These are phyloP conservation scores for Syndactyla subalaris DNA, from an alignment of 2,797 vertebrate species.

Conservation along the genomic window DNA sequence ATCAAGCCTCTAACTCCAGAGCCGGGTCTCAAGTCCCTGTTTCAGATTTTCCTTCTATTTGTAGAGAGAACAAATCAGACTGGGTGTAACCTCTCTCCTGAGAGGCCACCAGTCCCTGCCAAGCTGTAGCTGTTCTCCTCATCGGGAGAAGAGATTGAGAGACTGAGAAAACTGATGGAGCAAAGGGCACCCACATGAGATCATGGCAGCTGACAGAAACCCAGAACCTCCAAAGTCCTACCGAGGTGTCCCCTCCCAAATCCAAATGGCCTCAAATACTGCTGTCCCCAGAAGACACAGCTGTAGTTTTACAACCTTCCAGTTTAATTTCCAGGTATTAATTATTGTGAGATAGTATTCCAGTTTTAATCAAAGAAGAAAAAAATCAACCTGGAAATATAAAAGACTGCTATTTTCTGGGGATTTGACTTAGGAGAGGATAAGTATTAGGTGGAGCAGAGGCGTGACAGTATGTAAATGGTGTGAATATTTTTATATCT, in stretches of 20 bases:
- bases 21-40: not conserved
- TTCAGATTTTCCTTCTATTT: not conserved
- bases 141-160: not conserved
- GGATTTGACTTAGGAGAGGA: not conserved
- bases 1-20: not conserved
- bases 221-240: not conserved
- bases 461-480: not conserved
- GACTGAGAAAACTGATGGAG: not conserved
- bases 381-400: not conserved
- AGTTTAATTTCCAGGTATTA: constrained; percentile 12
- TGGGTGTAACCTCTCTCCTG: not conserved
- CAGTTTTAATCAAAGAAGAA: not conserved
- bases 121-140: not conserved
- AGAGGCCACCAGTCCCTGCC: not conserved
- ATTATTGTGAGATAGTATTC: not conserved
- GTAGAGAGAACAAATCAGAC: not conserved
- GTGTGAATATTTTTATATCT: not conserved
- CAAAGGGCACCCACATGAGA: not conserved
- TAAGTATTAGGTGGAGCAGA: not conserved
- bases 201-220: not conserved
- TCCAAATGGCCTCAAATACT: not conserved
- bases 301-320: not conserved
- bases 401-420: not conserved
- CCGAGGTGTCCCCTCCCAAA: rapidly evolving
- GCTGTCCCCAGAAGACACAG: not conserved